Conservation (phyloP, 2,888 invertebrate species). For the Meteorus cinctellus region DNA sequence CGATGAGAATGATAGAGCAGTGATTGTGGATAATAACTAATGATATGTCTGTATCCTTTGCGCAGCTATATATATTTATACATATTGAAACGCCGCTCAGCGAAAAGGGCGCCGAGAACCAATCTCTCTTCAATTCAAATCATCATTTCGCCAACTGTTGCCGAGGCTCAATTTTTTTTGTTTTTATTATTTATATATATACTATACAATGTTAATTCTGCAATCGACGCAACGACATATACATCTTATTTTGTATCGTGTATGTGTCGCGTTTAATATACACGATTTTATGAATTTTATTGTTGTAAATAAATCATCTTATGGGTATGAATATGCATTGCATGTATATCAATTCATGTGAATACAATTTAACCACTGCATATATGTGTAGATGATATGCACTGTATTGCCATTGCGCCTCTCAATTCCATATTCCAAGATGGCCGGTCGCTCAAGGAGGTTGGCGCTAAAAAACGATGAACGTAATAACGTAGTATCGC, state of each 20-base stretch:
- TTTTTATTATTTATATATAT: neutral
- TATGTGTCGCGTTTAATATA: neutral
- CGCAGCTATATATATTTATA: constrained; percentile 32
- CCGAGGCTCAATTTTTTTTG: constrained; percentile 11
- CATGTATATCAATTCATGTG: neutral
- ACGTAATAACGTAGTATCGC: constrained; percentile 73
- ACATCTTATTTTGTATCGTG: constrained; percentile 17
- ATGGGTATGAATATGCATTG: constrained; percentile 18
- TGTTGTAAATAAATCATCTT: neutral
- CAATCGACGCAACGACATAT: neutral
- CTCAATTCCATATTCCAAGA: constrained; percentile 70
- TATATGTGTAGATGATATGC: constrained; percentile 7
- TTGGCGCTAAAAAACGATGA: constrained; percentile 69
- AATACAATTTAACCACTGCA: neutral
- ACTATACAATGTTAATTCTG: neutral
- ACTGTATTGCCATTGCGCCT: constrained; percentile 48
- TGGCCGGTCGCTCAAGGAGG: constrained; percentile 68
- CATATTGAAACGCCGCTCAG: constrained; percentile 19
- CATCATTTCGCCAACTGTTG: constrained; percentile 23
- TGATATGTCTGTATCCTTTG: constrained; percentile 33
- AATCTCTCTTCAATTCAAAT: constrained; percentile 36
- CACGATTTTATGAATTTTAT: constrained; percentile 11
- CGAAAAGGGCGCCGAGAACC: constrained; percentile 45
- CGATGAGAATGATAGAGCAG: constrained; percentile 32
- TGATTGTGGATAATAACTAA: constrained; percentile 39